Evolutionary conservation across 2,888 invertebrate species (phyloP), one percentile per base, ranked within the genome.

Genomic region (Xanthia icteritia): DNA sequence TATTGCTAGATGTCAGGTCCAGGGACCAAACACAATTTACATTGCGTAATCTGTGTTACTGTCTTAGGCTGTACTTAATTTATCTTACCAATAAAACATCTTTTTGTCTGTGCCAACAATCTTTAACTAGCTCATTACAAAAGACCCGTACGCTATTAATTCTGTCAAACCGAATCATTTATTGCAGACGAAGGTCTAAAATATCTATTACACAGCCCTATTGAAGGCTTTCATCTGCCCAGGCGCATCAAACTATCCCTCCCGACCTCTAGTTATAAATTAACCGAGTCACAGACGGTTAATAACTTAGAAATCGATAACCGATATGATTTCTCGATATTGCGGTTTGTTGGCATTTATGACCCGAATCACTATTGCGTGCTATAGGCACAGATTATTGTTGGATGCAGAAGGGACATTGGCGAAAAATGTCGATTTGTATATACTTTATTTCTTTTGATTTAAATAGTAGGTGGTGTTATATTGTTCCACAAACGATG

Each of bases 241-340:
- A 60, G 17, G 79, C 79, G 76, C 81, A 85, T 85, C 77, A 77
- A 67, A 39, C 75, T 83, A 79, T 81, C 77, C 79, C 74, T 42
- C 39, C 31, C 63, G 66, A 77, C 69, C 79, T 75, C 58, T 56
- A 69, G 82, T 81, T 87, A 84, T 86, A 89, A 88, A 87, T 89
- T 81, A 84, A 83, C 83, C 78, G 61, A 74, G 77, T 79, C 77
- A 79, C 69, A 76, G 87, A 63, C 79, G 79, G 88, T 90, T 91
- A 91, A 91, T 93, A 92, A 90, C 87, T 89, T 91, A 90, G 91
- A 91, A 92, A 93, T 92, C 92, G 91, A 93, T 93, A 92, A 90
- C 90, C 89, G 89, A 92, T 92, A 90, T 91, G 90, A 91, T 91
- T 89, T 88, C 88, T 87, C 73, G 78, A 81, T 86, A 87, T 89